Conservation (phyloP, 2,888 invertebrate genomes). For the Netelia melanura region DNA sequence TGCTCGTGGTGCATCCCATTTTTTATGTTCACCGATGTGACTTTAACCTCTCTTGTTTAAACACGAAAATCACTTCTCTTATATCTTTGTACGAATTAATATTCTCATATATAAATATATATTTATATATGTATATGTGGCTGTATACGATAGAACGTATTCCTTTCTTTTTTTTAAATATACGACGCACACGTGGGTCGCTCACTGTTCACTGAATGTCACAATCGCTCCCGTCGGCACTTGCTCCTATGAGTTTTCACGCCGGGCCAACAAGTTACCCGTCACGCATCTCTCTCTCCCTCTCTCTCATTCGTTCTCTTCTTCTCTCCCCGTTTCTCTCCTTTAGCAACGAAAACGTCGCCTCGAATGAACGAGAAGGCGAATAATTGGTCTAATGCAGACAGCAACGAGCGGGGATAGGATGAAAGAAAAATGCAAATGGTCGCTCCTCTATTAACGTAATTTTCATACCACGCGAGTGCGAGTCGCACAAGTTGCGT, state of each 20-base stretch:
- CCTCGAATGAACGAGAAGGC: not conserved
- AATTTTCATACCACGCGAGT: not conserved
- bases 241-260: conserved; percentile 22
- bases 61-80: conserved; percentile 18
- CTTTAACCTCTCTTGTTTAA: conserved; percentile 15
- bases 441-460: conserved; percentile 18
- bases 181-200: conserved; percentile 41
- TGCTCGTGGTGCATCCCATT: conserved; percentile 88
- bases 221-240: conserved; percentile 55
- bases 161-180: conserved; percentile 17
- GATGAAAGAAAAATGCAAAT: conserved; percentile 18
- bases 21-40: conserved; percentile 68
- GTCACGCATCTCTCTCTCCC: not conserved
- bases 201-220: conserved; percentile 28
- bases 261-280: not conserved
- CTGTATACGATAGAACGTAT: not conserved
- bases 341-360: not conserved
- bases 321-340: not conserved
- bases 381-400: conserved; percentile 1
- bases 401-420: not conserved
- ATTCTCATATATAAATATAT: conserved; percentile 13
- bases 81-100: conserved; percentile 3
- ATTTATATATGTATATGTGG: not conserved
- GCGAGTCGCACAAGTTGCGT: not conserved
- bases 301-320: not conserved